Conservation (phyloP, 2,113 vertebrate species). For the Zapus hudsonius region DNA sequence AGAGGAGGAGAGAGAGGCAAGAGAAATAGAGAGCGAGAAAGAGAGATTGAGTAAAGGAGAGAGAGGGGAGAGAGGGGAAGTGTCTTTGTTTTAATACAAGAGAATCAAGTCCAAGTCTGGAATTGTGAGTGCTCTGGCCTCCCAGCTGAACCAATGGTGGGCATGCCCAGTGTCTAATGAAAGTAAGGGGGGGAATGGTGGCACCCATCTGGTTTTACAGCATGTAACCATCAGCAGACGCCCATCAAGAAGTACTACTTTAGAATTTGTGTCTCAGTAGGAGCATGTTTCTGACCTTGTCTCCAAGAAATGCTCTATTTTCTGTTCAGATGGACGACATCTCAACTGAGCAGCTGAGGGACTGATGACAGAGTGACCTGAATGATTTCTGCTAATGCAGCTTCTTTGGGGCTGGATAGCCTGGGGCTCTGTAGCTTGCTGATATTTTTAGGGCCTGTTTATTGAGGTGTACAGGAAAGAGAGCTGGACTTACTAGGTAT, state of each 20-base stretch:
- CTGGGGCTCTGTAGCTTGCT: not conserved
- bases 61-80: not conserved
- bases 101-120: not conserved
- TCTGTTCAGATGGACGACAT: not conserved
- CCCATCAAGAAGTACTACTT: not conserved
- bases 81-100: not conserved
- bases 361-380: not conserved
- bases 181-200: not conserved
- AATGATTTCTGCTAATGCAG: not conserved
- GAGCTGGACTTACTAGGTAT: not conserved
- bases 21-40: not conserved
- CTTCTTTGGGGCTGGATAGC: not conserved
- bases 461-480: not conserved
- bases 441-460: not conserved
- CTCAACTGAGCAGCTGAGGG: not conserved
- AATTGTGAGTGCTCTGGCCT: not conserved
- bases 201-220: not conserved
- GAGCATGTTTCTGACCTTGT: not conserved
- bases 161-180: not conserved
- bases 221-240: no score
- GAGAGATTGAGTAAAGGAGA: not conserved
- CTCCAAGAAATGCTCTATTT: not conserved
- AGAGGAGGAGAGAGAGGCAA: not conserved
- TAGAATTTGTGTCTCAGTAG: not conserved
- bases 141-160: not conserved